Evolutionary conservation across 2,797 vertebrate species (phyloP).

Genomic region (Cyprinodon diabolis): DNA sequence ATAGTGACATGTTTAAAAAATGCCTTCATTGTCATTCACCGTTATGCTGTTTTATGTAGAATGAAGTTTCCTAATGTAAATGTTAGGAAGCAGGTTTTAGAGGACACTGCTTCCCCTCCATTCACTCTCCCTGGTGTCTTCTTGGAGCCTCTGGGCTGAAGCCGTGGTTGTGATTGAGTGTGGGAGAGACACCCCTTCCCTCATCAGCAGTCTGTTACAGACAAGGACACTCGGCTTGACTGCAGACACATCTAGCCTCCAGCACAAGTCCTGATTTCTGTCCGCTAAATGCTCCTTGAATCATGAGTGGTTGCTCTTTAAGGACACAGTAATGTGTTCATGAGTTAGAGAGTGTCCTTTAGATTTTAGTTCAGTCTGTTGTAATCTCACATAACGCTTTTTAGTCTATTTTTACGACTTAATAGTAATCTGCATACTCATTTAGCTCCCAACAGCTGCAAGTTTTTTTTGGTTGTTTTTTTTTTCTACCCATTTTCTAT

Average conservation of each 20-base stretch:
- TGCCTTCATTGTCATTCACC: background rate
- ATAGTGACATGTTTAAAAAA: background rate
- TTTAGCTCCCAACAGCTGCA: background rate
- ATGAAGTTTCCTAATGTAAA: slow-evolving; percentile 6
- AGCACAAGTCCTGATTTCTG: slow-evolving; percentile 59
- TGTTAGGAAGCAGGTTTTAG: slow-evolving; percentile 42
- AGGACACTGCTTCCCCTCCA: slow-evolving; percentile 42
- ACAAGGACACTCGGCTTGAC: slow-evolving; percentile 73
- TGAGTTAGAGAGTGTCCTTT: slow-evolving; percentile 25
- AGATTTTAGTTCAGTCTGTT: slow-evolving; percentile 15
- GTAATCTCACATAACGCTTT: slow-evolving; percentile 3
- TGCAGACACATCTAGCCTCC: slow-evolving; percentile 66
- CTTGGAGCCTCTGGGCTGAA: slow-evolving; percentile 47
- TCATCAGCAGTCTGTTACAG: slow-evolving; percentile 75
- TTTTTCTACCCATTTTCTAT: background rate
- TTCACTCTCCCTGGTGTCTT: slow-evolving; percentile 52
- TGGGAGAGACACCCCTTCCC: slow-evolving; percentile 60
- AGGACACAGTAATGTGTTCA: slow-evolving; percentile 15
- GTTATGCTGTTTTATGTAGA: slow-evolving; percentile 11
- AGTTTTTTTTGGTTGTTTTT: background rate
- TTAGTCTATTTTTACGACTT: background rate
- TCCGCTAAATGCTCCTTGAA: slow-evolving; percentile 57
- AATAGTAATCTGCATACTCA: slow-evolving; percentile 5
- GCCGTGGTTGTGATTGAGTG: slow-evolving; percentile 66
- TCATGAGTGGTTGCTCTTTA: slow-evolving; percentile 46